phyloP scores from a whole-genome alignment of 2,797 vertebrate genomes.

The Leptatherina wallacei region DNA sequence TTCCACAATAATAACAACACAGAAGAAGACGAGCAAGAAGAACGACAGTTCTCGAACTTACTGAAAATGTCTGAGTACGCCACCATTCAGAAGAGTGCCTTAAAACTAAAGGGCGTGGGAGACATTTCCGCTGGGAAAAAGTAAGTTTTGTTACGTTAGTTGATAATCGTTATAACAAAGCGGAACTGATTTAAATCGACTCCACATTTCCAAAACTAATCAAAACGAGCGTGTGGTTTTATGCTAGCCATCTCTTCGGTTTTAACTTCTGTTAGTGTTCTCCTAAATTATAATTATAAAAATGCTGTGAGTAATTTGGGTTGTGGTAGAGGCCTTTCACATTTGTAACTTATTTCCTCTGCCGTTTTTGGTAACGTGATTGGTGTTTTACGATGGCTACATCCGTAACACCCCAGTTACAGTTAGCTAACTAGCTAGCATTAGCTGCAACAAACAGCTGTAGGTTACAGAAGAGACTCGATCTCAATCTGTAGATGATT shows the following conservation, averaged over 20 bases:
- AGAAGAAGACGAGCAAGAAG: constrained; percentile 35
- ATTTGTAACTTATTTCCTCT: neutral
- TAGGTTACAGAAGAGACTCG: neutral
- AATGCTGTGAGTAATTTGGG: neutral
- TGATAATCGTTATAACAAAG: accelerated
- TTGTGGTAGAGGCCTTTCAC: neutral
- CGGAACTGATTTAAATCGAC: accelerated
- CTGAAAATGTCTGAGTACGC: constrained; percentile 79
- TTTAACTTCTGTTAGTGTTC: neutral
- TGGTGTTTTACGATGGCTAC: neutral
- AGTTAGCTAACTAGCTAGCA: neutral
- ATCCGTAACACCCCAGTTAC: neutral
- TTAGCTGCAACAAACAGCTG: neutral
- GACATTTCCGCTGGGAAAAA: constrained; percentile 76
- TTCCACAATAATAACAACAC: neutral
- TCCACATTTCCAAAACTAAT: accelerated
- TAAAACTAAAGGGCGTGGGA: constrained; percentile 79
- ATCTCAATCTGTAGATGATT: neutral
- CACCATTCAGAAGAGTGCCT: constrained; percentile 64
- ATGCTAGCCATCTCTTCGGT: constrained; percentile 25
- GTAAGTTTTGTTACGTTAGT: constrained; percentile 36
- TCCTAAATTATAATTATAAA: neutral
- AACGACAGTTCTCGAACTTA: neutral
- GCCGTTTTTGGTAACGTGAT: neutral
- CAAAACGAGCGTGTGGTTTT: neutral